These are phyloP conservation scores for Cepaea hortensis DNA, from an alignment of 2,888 invertebrate genomes.

Conservation along the genomic window DNA sequence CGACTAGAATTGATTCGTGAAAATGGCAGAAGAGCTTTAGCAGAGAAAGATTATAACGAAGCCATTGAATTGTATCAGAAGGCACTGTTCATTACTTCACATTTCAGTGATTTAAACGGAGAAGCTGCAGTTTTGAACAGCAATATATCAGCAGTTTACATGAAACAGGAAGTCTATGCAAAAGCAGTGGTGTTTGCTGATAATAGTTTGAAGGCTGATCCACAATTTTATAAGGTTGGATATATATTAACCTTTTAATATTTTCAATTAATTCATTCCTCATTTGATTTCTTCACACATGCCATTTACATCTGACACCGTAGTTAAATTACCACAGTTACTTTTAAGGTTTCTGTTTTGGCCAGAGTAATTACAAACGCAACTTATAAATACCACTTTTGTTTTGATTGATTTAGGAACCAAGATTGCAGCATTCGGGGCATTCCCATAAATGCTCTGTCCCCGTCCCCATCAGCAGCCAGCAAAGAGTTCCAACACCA, in stretches of 20 bases:
- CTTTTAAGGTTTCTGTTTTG: no score
- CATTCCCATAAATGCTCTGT: no score
- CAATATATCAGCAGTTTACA: conserved; percentile 48
- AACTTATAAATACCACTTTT: no score
- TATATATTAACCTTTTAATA: not conserved
- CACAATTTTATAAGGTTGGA: conserved; percentile 24
- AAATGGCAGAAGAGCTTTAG: conserved; percentile 38
- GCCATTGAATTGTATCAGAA: conserved; percentile 34
- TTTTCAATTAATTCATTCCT: no score
- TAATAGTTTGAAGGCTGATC: conserved; percentile 18
- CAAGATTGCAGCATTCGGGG: no score
- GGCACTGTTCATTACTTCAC: conserved; percentile 29
- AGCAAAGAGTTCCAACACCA: no score
- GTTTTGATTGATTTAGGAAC: no score
- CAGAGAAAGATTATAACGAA: not conserved
- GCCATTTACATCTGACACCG: not conserved
- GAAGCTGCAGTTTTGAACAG: conserved; percentile 46
- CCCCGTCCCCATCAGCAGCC: no score
- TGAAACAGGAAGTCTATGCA: conserved; percentile 5
- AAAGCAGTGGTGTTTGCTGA: conserved; percentile 25
- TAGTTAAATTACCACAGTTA: no score
- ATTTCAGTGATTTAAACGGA: not conserved
- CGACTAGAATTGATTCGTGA: conserved; percentile 23
- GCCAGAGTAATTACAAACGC: no score
- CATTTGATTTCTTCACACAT: not conserved